Base-by-base conservation (phyloP, 2,113 vertebrate species). In the Ancistrus triradiatus region DNA sequence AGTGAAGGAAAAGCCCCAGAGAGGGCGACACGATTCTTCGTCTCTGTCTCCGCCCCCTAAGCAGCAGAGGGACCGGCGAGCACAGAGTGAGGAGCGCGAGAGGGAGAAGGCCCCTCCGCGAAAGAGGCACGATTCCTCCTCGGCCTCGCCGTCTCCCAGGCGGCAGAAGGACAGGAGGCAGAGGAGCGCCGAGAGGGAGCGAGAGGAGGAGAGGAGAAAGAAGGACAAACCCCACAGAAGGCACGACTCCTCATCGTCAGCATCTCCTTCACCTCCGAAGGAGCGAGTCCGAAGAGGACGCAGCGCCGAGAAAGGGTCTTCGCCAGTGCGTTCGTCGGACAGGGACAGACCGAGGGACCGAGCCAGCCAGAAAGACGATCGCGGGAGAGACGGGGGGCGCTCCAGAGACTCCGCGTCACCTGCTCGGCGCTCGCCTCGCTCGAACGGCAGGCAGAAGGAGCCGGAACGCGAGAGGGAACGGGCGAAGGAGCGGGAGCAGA, bases 131-230 rank as follows among this genome's bases (percentile, higher is more conserved):
- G 71, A 77, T 40, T 85, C 81, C 14, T 73, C 76, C 0, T 83
- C 84, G 0, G 69, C 66, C 0, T 85, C 86, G 1, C 78, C 75
- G 4, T 63, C 82, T 3, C 81, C 76, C 8, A 74, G 80, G 27
- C 82, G 64, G 18, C 78, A 81, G 37, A 69, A 48, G 5, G 4
- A 57, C 4, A 63, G 64, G 46, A 69, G 13, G 9, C 68, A 71
- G 40, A 72, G 71, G 64, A 81, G 77, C 6, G 37, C 15, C 13
- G 81, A 81, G 19, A 76, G 44, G 58, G 79, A 77, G 55, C 57
- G 37, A 9, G 27, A 67, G n/a, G 48, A 68, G 2, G 75, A 78
- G 1, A 9, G 48, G 7, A 52, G 38, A 2, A 69, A 47, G 33
- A 66, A 43, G 15, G 59, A 66, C 21, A 62, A 25, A 33, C 35